phyloP scores from a whole-genome alignment of 2,113 vertebrate species.

The Chaetodon auriga region DNA sequence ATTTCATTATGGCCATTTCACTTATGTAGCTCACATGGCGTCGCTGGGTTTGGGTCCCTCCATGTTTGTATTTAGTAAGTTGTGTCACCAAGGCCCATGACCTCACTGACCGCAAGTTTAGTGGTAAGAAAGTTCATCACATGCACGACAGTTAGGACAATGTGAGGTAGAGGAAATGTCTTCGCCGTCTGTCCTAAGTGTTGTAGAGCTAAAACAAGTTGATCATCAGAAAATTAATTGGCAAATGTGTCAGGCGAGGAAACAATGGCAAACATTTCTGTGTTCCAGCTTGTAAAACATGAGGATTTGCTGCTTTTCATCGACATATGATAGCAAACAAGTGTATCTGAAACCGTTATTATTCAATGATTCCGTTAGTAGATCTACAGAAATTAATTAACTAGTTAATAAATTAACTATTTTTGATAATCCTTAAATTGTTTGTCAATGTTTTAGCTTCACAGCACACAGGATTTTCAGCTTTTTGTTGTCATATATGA shows the following conservation, averaged over 20 bases:
- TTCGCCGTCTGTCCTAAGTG: background rate
- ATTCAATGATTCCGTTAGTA: background rate
- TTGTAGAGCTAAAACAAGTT: background rate
- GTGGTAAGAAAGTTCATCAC: background rate
- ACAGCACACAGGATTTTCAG: background rate
- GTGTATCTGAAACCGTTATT: background rate
- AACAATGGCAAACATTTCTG: background rate
- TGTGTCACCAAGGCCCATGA: background rate
- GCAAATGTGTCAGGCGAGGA: background rate
- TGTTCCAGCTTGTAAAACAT: background rate
- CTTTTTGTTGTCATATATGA: background rate
- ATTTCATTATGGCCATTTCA: conserved; percentile 28
- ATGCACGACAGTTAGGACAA: background rate
- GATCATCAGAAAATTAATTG: background rate
- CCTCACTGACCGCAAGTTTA: background rate
- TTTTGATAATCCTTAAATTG: background rate
- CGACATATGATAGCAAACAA: background rate
- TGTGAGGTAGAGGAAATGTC: background rate
- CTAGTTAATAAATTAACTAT: too few relatives aligned
- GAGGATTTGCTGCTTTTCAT: background rate
- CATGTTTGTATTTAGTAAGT: background rate
- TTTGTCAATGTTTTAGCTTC: background rate
- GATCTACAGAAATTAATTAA: background rate
- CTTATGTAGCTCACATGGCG: background rate
- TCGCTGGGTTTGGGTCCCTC: background rate